Evolutionary conservation across 2,888 invertebrate species (phyloP), one percentile per base, ranked within the genome.

Genomic region (Meliscaeva auricollis): DNA sequence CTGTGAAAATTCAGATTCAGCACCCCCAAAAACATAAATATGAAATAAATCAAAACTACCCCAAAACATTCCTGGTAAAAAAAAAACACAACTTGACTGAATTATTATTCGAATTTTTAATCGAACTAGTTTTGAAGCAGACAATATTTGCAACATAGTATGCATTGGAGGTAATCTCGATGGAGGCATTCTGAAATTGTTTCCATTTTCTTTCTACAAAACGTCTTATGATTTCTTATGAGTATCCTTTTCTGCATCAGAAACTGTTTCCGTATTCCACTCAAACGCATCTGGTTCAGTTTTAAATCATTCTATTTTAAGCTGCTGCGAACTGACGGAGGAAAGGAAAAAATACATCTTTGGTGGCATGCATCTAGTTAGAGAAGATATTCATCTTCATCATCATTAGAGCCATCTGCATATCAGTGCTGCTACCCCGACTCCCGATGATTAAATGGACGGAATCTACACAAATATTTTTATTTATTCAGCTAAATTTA

Each of bases 301-400:
- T 30, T 13, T 52, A 26, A n/a, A n/a, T n/a, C 17, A 15, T 22
- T 9, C 58, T 83, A 83, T 75, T 66, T 78, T 78, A 79, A 79
- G 58, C 13, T 26, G 8, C 41, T 30, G 2, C 35, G 2, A 2
- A 8, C 35, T 11, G 35, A 48, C 48, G 11, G 15, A 11, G 1
- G 20, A 35, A 22, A 8, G 17, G 7, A 44, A 8, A 41, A 30
- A 17, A 15, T 54, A 76, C 82, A 69, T 58, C 85, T 81, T 64
- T 76, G 85, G 80, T 85, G 85, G 85, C 70, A 85, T 80, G 76
- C 80, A 76, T 56, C 76, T 80, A 69, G 76, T 73, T 81, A 46
- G 50, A 35, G 22, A 58, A 38, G 73, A 69, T 68, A 85, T 85
- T 77, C 80, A 73, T 85, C 80, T 85, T 85, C 80, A 81, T 85